Base-by-base conservation (phyloP, 2,888 invertebrate species). In the Ophioninae sp. region DNA sequence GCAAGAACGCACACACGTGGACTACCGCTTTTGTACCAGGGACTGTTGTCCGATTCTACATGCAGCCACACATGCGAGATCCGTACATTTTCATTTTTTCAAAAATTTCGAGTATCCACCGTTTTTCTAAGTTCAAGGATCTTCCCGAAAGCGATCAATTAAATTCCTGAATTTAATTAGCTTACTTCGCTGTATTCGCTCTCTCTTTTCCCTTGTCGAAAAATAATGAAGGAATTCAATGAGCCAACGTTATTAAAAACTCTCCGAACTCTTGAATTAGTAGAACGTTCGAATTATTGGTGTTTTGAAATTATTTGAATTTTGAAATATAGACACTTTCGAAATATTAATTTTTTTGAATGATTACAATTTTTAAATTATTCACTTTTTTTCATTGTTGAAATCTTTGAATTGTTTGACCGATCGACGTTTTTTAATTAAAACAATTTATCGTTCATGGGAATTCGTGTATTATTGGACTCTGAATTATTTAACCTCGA, bases 1-100 rank as follows among this genome's bases (percentile, higher is more conserved):
- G 73, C 62, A 39, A 79, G 76, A 82, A 86, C 87, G 85, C 87
- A 88, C 86, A 90, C 88, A 89, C 86, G 87, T 88, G 78, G 70
- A 88, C 89, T 91, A 91, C 89, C 85, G 85, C 85, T 81, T 85
- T 89, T 85, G 85, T 86, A 88, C 86, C 87, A 89, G 68, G 79
- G 78, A 76, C 23, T 17, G 77, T 82, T 74, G 78, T 79, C 82
- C 82, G 70, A 88, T 85, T 89, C 86, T 87, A 89, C 91, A 90
- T 92, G 91, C 92, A 91, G 86, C 86, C 90, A 89, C 88, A 89
- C 91, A 91, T 91, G 90, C 90, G 86, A 88, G 86, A 85, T 87
- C 85, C 85, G 82, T 83, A 81, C 57, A 72, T 62, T 69, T 72
- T 70, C 20, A 69, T 56, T 62, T 74, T 57, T 17, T 23, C 44